Base-by-base conservation (phyloP, 2,888 invertebrate genomes). In the Schrankia costaestrigalis region DNA sequence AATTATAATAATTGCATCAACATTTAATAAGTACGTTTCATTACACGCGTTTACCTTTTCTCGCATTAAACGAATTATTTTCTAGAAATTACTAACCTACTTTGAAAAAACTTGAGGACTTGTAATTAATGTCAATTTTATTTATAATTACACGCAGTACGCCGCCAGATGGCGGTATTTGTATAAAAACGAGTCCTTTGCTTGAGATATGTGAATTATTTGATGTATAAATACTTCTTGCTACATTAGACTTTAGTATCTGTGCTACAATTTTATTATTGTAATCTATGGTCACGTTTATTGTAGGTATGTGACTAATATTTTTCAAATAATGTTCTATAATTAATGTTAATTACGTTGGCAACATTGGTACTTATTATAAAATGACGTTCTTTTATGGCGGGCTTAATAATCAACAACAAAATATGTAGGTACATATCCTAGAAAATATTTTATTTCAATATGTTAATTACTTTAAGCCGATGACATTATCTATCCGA, bases 101-200 rank as follows among this genome's bases (percentile, higher is more conserved):
- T 76, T 79, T 66, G 68, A 73, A 69, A 71, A 71, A 72, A 61
- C 56, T 46, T 52, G 44, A 44, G 51, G 57, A 53, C 58, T 32
- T 48, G 63, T 65, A 85, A 85, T 85, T 83, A 80, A 73, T 83
- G 82, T 78, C 82, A 82, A 83, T 84, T 81, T 81, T 76, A 72
- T 78, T 78, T 79, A 78, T 83, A 83, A 84, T 84, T 80, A 69
- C 59, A 30, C 54, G 35, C 42, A 48, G 42, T 39, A 63, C 38
- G 52, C 41, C 56, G 48, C 39, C 56, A 59, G 60, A 59, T 58
- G 52, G 59, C 50, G 46, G 62, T 53, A 64, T 65, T 58, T 58
- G 64, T 60, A 46, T 66, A 71, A 75, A 75, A 74, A 69, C 65
- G 41, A 63, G 64, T 63, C 49, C 46, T 56, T 26, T 58, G 58